phyloP scores from a whole-genome alignment of 2,888 invertebrate species.

The Scaptomyza parva region DNA sequence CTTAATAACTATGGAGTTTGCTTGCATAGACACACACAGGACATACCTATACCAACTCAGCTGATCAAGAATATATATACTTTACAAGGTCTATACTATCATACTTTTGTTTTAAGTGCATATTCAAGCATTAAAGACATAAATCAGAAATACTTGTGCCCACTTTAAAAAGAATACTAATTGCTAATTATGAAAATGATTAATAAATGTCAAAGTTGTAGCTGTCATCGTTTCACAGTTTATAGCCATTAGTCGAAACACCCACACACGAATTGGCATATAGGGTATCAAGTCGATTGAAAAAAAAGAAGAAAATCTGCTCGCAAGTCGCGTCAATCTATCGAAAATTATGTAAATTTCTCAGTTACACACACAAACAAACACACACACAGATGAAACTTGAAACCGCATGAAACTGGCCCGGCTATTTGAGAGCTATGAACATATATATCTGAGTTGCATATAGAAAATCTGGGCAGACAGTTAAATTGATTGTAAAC shows the following conservation, averaged over 20 bases:
- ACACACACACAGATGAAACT: conserved; percentile 34
- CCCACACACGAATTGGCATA: neutral
- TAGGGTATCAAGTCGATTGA: conserved; percentile 16
- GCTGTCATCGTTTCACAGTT: neutral
- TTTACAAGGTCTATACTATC: no score
- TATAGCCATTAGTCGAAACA: neutral
- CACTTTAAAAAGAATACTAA: neutral
- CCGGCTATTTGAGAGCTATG: conserved; percentile 28
- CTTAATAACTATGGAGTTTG: no score
- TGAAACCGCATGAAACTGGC: conserved; percentile 27
- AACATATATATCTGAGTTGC: conserved; percentile 49
- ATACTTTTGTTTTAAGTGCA: no score
- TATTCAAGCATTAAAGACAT: neutral
- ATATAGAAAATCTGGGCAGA: conserved; percentile 62
- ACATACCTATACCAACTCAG: no score
- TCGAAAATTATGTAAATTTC: conserved; percentile 73
- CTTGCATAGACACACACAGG: no score
- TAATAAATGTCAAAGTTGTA: neutral
- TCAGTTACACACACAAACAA: conserved; percentile 17
- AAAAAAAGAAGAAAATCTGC: conserved; percentile 11
- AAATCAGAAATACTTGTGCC: neutral
- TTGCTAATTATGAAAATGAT: neutral
- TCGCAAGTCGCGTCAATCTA: conserved; percentile 44
- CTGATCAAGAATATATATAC: no score
- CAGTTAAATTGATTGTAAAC: conserved; percentile 75